Evolutionary conservation across 2,113 vertebrate species (phyloP).

Genomic region (Chloroceryle aenea): DNA sequence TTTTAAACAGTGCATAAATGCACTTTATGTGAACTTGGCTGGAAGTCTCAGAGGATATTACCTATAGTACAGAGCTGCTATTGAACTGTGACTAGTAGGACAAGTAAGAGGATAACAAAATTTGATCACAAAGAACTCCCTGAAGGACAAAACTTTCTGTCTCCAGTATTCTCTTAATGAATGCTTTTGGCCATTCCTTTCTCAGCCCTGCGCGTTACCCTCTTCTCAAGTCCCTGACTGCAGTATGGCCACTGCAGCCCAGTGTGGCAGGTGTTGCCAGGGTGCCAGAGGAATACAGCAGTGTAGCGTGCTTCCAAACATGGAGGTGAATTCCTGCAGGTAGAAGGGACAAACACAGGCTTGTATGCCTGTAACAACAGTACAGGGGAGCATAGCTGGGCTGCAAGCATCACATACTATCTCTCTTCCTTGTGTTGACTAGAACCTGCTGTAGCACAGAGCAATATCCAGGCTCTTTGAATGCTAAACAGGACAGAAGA

Average conservation of each 20-base stretch:
- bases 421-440: background rate
- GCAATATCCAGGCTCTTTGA: background rate
- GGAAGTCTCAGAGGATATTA: background rate
- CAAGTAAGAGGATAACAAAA: background rate
- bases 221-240: background rate
- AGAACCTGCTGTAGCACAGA: background rate
- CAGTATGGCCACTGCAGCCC: background rate
- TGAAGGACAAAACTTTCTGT: background rate
- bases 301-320: background rate
- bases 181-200: background rate
- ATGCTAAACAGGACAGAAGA: background rate
- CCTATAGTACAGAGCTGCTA: background rate
- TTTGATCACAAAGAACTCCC: background rate
- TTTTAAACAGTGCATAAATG: background rate
- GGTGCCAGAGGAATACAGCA: accelerated
- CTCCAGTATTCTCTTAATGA: background rate
- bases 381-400: background rate
- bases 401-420: background rate
- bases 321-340: background rate
- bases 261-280: accelerated
- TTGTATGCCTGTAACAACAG: background rate
- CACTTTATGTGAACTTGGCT: background rate
- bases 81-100: background rate
- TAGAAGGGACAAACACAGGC: background rate
- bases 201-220: background rate